Evolutionary conservation across 2,888 invertebrate species (phyloP).

Genomic region (Criorhina ranunculi): DNA sequence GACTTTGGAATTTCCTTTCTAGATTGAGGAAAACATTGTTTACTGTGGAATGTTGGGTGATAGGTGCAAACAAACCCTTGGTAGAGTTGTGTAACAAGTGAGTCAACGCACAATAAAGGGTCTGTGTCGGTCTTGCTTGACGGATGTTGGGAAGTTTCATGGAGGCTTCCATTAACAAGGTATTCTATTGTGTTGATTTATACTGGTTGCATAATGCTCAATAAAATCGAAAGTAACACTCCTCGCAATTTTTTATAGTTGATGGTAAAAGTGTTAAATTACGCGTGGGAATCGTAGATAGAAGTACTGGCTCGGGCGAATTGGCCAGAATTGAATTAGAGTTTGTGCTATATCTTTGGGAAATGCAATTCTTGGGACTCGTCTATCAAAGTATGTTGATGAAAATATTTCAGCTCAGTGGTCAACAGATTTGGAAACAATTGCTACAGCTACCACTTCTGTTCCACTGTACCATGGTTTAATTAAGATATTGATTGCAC

Average conservation of each 20-base stretch:
- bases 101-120: not conserved
- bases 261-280: constrained; percentile 4
- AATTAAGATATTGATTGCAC: no score
- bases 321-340: no score
- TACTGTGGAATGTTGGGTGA: not conserved
- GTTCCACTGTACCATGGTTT: no score
- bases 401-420: no score
- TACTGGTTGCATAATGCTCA: constrained; percentile 22
- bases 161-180: constrained; percentile 4
- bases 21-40: constrained; percentile 22
- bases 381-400: no score
- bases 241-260: constrained; percentile 9
- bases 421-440: no score
- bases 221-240: constrained; percentile 27
- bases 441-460: no score
- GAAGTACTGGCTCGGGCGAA: no score
- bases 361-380: no score
- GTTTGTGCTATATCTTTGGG: no score
- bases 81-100: constrained; percentile 22
- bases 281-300: constrained; percentile 15
- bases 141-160: not conserved
- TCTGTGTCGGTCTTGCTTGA: not conserved
- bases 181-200: constrained; percentile 25
- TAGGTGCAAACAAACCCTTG: not conserved
- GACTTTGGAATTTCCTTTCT: not conserved